These are phyloP conservation scores for Cacatua alba DNA, from an alignment of 2,113 vertebrate genomes.

Conservation along the genomic window DNA sequence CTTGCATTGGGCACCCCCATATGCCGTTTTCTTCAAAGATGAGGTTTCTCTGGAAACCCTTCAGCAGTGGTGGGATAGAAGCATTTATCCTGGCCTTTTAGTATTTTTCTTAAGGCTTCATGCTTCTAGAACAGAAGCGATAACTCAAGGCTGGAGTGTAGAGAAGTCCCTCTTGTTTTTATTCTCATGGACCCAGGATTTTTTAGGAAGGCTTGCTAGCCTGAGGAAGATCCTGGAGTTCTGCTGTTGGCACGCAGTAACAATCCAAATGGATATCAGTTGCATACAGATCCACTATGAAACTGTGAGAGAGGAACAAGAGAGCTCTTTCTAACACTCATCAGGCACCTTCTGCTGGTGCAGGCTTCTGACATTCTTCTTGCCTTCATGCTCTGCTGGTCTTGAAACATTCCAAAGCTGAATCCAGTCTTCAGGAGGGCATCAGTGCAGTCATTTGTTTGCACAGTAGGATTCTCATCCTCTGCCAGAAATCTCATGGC, in stretches of 20 bases:
- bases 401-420: background rate
- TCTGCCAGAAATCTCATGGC: slow-evolving; percentile 1
- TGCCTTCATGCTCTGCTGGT: background rate
- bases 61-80: background rate
- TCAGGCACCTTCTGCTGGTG: background rate
- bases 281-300: background rate
- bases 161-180: background rate
- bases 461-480: slow-evolving; percentile 6
- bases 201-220: background rate
- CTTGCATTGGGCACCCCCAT: background rate
- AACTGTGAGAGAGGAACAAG: background rate
- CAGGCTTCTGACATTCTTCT: background rate
- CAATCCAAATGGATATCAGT: background rate
- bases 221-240: background rate
- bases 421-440: background rate
- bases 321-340: background rate
- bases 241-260: background rate
- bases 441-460: background rate
- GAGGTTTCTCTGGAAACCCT: background rate
- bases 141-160: background rate
- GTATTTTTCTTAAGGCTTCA: background rate
- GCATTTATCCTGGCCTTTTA: background rate
- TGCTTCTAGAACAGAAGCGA: background rate
- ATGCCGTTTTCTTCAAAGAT: background rate
- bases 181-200: background rate